Percentiles rank a stretch among this genome's conserved stretches.
phyloP scores from a whole-genome alignment of 2,113 vertebrate species.

The Tragelaphus strepsiceros region DNA sequence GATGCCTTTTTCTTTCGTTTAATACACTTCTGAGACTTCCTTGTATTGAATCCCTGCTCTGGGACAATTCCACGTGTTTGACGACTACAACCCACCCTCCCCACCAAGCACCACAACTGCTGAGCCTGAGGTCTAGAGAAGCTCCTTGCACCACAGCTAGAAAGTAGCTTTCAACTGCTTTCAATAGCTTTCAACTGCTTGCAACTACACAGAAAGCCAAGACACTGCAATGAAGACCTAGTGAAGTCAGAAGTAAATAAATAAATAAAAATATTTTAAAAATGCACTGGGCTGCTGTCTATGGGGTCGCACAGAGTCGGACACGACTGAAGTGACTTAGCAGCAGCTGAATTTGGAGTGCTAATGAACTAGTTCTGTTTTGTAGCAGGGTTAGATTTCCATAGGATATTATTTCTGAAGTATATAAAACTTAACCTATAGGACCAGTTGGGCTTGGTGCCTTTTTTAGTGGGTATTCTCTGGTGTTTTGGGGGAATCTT shows the following conservation, averaged over 20 bases:
- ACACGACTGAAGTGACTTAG: no score
- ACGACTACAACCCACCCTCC: neutral
- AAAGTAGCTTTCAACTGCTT: neutral
- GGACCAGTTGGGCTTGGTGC: neutral
- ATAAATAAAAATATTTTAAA: neutral
- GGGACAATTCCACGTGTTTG: neutral
- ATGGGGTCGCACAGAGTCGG: no score
- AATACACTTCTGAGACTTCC: neutral
- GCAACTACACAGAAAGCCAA: neutral
- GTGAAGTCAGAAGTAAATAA: neutral
- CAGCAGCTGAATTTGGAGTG: neutral
- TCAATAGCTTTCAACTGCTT: neutral
- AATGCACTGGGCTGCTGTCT: no score
- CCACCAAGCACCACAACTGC: neutral
- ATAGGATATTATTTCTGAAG: neutral
- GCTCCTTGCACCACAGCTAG: neutral
- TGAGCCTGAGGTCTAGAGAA: neutral
- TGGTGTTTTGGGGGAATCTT: neutral
- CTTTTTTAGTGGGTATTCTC: neutral
- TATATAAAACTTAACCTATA: neutral
- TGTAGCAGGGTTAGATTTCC: neutral
- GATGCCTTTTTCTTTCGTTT: neutral
- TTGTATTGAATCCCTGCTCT: neutral
- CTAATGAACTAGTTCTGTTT: neutral
- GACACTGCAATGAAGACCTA: neutral